Evolutionary conservation across 1,140 invertebrate species (phyloP).

Genomic region (Pseudomyrmex gracilis): DNA sequence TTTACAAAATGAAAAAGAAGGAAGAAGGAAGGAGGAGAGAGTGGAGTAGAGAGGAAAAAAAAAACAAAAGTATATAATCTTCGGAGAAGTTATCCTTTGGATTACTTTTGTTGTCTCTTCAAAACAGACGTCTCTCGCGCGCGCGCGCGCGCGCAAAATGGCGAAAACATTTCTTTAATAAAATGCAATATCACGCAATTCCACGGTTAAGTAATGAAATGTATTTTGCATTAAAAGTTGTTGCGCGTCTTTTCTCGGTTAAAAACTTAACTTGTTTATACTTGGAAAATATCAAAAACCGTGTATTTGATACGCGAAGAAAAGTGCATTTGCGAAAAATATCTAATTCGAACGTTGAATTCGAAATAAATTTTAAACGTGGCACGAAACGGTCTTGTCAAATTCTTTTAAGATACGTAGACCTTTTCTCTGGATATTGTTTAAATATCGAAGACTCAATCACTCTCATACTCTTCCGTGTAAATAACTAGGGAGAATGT

Average conservation of each 20-base stretch:
- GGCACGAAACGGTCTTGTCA: too few relatives aligned
- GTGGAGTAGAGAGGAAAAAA: background rate
- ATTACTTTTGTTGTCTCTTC: conserved; percentile 24
- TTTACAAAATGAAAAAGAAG: conserved; percentile 73
- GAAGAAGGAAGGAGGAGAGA: background rate
- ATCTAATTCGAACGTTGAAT: background rate
- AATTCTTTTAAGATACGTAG: background rate
- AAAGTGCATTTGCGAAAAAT: too few relatives aligned
- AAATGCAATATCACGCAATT: background rate
- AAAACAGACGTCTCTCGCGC: background rate
- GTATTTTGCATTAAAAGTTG: background rate
- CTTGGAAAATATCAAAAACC: too few relatives aligned
- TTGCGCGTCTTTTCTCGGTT: background rate
- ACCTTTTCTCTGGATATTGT: background rate
- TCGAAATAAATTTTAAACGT: background rate
- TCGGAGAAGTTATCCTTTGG: background rate
- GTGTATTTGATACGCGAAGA: too few relatives aligned
- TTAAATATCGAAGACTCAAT: conserved; percentile 18
- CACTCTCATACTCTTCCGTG: background rate
- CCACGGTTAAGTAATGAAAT: background rate
- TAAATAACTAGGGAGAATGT: conserved; percentile 3
- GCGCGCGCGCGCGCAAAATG: background rate
- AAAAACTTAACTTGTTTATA: too few relatives aligned
- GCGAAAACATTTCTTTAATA: background rate
- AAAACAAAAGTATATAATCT: conserved; percentile 28